A percentile compares a stretch with the other conserved stretches of the same genome.
These are phyloP conservation scores for Alca torda DNA, from an alignment of 2,797 vertebrate genomes.

Conservation along the genomic window DNA sequence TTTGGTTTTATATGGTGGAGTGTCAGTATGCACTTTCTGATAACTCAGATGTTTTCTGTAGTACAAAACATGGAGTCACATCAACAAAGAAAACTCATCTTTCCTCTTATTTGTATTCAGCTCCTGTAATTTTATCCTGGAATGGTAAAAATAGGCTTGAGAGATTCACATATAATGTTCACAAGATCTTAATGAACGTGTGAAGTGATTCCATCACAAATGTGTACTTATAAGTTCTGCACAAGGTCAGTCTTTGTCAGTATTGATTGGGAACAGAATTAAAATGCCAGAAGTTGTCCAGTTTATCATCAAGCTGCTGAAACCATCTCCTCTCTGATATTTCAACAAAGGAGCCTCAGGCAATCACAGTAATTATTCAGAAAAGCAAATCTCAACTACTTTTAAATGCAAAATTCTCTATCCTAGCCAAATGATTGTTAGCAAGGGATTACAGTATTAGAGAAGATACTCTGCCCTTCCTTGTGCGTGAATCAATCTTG, in stretches of 20 bases:
- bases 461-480: slow-evolving; percentile 28
- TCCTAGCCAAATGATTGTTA: slow-evolving; percentile 37
- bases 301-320: slow-evolving; percentile 64
- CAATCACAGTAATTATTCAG: slow-evolving; percentile 65
- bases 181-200: slow-evolving; percentile 28
- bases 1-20: background rate
- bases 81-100: background rate
- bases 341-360: slow-evolving; percentile 59
- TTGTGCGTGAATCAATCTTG: background rate
- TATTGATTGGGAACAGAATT: slow-evolving; percentile 58
- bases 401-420: slow-evolving; percentile 58
- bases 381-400: slow-evolving; percentile 57
- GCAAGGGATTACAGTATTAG: slow-evolving; percentile 25
- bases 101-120: slow-evolving; percentile 36
- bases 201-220: slow-evolving; percentile 50
- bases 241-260: slow-evolving; percentile 61
- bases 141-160: slow-evolving; percentile 23
- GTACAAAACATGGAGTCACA: background rate
- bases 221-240: slow-evolving; percentile 37
- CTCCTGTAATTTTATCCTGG: background rate
- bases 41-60: background rate
- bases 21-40: background rate
- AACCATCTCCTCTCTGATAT: slow-evolving; percentile 57
- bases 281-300: slow-evolving; percentile 64
- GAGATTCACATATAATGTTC: slow-evolving; percentile 41